Conservation (phyloP, 2,113 vertebrate genomes). For the Pontoporia blainvillei region DNA sequence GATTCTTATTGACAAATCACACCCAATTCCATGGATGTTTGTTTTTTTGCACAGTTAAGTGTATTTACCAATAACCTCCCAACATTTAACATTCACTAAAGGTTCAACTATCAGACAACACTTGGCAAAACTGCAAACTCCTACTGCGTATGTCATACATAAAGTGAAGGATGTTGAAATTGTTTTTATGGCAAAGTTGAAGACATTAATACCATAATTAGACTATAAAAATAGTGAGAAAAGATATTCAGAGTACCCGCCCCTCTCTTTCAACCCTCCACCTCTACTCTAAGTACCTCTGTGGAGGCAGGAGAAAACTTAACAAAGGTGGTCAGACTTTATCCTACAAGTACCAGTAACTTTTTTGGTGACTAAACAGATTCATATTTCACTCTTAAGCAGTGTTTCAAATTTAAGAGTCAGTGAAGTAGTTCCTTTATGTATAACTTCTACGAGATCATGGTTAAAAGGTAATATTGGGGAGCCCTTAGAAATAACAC, state of each 20-base stretch:
- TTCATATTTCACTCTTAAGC: not conserved
- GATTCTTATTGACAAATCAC: not conserved
- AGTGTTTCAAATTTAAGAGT: constrained; percentile 28
- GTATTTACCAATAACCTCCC: not conserved
- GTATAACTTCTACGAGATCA: constrained; percentile 4
- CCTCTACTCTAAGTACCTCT: not conserved
- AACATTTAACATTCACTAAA: constrained; percentile 11
- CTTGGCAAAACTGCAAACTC: not conserved
- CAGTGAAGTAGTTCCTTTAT: constrained; percentile 4
- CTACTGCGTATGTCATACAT: not conserved
- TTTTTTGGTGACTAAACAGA: constrained; percentile 5
- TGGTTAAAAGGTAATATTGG: constrained; percentile 33
- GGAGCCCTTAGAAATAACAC: constrained; percentile 19
- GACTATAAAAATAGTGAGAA: constrained; percentile 1
- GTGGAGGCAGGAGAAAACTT: not conserved
- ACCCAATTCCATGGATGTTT: not conserved
- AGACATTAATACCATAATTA: not conserved
- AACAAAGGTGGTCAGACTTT: not conserved
- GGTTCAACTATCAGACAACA: not conserved
- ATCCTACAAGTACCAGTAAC: not conserved
- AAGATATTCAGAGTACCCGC: not conserved
- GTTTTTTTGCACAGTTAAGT: not conserved
- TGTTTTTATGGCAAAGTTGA: not conserved
- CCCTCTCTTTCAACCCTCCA: not conserved
- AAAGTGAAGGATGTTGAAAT: not conserved